These are phyloP conservation scores for Esperia sulphurella DNA, from an alignment of 2,888 invertebrate genomes.

Conservation along the genomic window DNA sequence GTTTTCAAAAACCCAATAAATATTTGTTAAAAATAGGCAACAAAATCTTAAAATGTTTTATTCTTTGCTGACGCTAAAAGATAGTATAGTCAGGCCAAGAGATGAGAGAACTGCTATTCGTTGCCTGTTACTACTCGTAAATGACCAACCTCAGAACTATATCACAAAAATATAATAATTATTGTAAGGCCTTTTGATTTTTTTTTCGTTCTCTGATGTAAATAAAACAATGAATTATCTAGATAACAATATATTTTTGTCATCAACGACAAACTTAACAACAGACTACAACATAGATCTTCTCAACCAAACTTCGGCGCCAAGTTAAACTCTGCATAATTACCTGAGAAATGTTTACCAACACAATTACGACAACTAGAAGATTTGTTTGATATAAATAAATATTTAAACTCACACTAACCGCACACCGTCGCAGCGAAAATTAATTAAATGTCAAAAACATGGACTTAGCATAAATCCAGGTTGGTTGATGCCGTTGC, in stretches of 20 bases:
- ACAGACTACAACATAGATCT: slow-evolving; percentile 77
- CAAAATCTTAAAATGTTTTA: no score
- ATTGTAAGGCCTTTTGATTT: no score
- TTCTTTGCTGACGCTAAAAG: no score
- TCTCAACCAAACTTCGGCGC: slow-evolving; percentile 61
- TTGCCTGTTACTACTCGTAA: no score
- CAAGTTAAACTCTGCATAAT: slow-evolving; percentile 40
- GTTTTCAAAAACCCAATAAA: no score
- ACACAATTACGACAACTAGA: slow-evolving; percentile 23
- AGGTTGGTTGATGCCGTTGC: not conserved
- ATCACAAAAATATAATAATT: no score
- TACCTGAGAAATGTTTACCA: slow-evolving; percentile 46
- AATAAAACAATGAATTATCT: slow-evolving; percentile 38
- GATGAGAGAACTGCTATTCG: no score
- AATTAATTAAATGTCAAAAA: slow-evolving; percentile 48
- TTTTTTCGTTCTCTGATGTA: not conserved
- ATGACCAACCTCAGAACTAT: no score
- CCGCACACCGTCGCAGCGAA: slow-evolving; percentile 23
- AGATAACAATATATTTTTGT: slow-evolving; percentile 79
- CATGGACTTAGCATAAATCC: slow-evolving; percentile 61
- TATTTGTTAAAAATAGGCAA: no score
- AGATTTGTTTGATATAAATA: slow-evolving; percentile 16
- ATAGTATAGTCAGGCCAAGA: no score
- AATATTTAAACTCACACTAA: slow-evolving; percentile 26
- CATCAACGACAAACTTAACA: slow-evolving; percentile 79